Evolutionary conservation across 1,140 invertebrate genomes (phyloP), one percentile per base, ranked within the genome.

Genomic region (Bombus cullumanus): DNA sequence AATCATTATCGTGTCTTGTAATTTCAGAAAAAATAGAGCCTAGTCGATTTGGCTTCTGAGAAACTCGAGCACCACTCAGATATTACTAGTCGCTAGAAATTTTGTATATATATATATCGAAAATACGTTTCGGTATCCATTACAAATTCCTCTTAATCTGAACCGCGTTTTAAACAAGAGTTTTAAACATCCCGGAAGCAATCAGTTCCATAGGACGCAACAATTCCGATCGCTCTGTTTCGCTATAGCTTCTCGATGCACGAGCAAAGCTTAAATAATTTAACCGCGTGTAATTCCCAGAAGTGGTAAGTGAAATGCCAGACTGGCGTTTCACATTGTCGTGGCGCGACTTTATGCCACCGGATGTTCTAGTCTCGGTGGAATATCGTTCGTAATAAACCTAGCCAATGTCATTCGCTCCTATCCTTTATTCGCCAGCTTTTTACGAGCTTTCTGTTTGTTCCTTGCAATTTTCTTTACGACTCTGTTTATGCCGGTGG

Each of bases 251-350:
- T 34, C 13, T 28, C 31, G 10, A 47, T 31, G 5, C 31, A 10
- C n/a, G 47, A 1, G 3, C 41, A n/a, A 28, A 59, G 3, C 13
- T 34, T 75, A 83, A 83, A 75, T 83, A 83, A 83, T 83, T 75
- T 66, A 82, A 28, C 15, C 31, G 6, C 18, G 43, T 6, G 59
- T 82, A 64, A 82, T 82, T 82, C 57, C 81, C 71, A 82, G 57
- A 82, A 82, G 41, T 75, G 72, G 72, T 34, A 41, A 53, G 22
- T 28, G 25, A 6, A 34, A 53, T 28, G 53, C 6, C 13, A 13
- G 72, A 31, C 5, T 22, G 1, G 8, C 15, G 18, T n/a, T 64
- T 68, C n/a, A 39, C 8, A 75, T 82, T 82, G 71, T 82, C 81
- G 39, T 39, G 22, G 22, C 4, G 12, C n/a, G 41, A 83, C 59